Conservation (phyloP, 2,113 vertebrate species). For the Tachysurus fulvidraco region DNA sequence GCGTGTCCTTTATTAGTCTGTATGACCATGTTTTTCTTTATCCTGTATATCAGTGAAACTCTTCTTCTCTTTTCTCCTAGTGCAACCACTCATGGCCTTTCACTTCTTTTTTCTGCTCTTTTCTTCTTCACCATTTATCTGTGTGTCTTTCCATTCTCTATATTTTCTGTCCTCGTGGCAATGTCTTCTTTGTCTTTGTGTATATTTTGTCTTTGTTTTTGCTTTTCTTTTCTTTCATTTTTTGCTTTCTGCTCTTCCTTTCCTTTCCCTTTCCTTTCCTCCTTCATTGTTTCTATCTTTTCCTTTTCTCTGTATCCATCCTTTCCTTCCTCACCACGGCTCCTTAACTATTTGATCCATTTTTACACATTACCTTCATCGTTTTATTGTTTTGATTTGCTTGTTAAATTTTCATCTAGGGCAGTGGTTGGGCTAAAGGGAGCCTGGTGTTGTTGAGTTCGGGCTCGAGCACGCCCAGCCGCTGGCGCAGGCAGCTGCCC, state of each 20-base stretch:
- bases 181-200: constrained; percentile 8
- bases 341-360: constrained; percentile 47
- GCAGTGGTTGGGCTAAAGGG: constrained; percentile 89
- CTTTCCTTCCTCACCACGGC: neutral
- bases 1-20: neutral
- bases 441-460: constrained; percentile 85
- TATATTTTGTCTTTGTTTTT: neutral
- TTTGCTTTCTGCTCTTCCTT: neutral
- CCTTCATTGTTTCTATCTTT: constrained; percentile 45
- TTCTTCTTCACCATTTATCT: constrained; percentile 61
- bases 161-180: constrained; percentile 8
- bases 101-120: constrained; percentile 69
- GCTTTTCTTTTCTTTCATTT: neutral
- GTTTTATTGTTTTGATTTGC: constrained; percentile 82
- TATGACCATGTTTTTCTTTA: neutral
- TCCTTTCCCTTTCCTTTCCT: constrained; percentile 19
- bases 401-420: constrained; percentile 89
- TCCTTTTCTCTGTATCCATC: constrained; percentile 55
- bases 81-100: constrained; percentile 70
- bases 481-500: constrained; percentile 90
- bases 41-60: constrained; percentile 34
- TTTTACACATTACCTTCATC: constrained; percentile 61
- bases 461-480: constrained; percentile 87
- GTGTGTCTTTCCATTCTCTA: constrained; percentile 51
- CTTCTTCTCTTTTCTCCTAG: constrained; percentile 49